Base-by-base conservation (phyloP, 2,888 invertebrate genomes). In the Gisinianus flammeolus region DNA sequence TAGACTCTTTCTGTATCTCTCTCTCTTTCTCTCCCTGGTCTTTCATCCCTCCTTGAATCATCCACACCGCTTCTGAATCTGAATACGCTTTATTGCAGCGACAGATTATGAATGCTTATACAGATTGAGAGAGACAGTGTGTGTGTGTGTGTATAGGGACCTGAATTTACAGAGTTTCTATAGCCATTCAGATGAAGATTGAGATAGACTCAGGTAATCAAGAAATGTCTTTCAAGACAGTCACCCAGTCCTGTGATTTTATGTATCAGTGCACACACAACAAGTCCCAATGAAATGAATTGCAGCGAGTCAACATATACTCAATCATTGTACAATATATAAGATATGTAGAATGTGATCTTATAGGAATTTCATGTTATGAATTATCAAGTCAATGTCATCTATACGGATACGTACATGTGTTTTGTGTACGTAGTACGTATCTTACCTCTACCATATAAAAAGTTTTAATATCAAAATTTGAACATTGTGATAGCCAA, bases 241-340 rank as follows among this genome's bases (percentile, higher is more conserved):
- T 54, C 54, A 54, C 54, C 54, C 54, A 54, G 54, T 54, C 54
- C 54, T n/a, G 54, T 54, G 54, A 54, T 54, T 54, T 54, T 54
- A 54, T n/a, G 54, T 54, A 8, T 16, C 8, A 54, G 19, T 54
- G 54, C 5, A 5, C n/a, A 16, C 54, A 12, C 16, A 16, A 4
- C 4, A 19, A 54, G 54, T n/a, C 16, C 16, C 16, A 16, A 12
- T 12, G 54, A n/a, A 54, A 54, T 54, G 54, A n/a, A 54, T 19
- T n/a, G 3, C 54, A 54, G 16, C n/a, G 8, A 54, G 54, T 54
- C 16, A 8, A 16, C 5, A n/a, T 8, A 6, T 54, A 54, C 54
- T 54, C 54, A 19, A 54, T 54, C 54, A 54, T 54, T n/a, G 4
- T n/a, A n/a, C 16, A 6, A 44, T 44, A 54, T 12, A 54, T 54